Evolutionary conservation across 2,797 vertebrate species (phyloP).

Genomic region (Synanceia verrucosa): DNA sequence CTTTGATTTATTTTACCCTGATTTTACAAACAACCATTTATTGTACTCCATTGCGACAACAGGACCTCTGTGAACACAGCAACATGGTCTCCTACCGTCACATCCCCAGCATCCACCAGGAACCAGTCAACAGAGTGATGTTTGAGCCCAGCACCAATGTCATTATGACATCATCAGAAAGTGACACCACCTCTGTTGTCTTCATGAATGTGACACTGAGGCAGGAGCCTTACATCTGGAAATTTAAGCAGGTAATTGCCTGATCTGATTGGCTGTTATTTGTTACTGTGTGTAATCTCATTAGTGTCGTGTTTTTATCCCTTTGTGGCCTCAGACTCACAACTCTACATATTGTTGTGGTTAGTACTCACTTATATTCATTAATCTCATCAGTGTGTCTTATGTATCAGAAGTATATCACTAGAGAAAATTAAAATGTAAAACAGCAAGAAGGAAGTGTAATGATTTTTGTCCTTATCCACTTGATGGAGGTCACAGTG

Average conservation of each 20-base stretch:
- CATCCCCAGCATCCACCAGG: constrained; percentile 34
- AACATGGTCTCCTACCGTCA: constrained; percentile 53
- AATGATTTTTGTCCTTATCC: background rate
- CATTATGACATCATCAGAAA: constrained; percentile 65
- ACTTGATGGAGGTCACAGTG: constrained; percentile 10
- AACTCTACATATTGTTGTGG: background rate
- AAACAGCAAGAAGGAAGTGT: background rate
- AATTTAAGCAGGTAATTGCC: constrained; percentile 56
- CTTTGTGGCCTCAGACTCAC: background rate
- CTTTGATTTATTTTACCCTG: background rate
- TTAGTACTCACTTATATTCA: background rate
- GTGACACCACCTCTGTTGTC: constrained; percentile 56
- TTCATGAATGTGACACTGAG: constrained; percentile 54
- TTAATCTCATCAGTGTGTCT: background rate
- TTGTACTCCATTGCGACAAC: background rate
- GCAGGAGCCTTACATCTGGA: constrained; percentile 62
- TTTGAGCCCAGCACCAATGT: constrained; percentile 55
- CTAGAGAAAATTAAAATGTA: background rate
- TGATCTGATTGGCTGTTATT: background rate
- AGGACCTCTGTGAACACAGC: constrained; percentile 63
- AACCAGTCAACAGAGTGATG: constrained; percentile 64
- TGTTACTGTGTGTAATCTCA: background rate
- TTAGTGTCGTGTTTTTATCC: too few species aligned
- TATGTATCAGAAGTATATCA: background rate
- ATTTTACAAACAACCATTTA: background rate